Percentiles rank a stretch among this genome's conserved stretches.
Evolutionary conservation across 2,113 vertebrate species (phyloP).

Genomic region (Alectura lathami): DNA sequence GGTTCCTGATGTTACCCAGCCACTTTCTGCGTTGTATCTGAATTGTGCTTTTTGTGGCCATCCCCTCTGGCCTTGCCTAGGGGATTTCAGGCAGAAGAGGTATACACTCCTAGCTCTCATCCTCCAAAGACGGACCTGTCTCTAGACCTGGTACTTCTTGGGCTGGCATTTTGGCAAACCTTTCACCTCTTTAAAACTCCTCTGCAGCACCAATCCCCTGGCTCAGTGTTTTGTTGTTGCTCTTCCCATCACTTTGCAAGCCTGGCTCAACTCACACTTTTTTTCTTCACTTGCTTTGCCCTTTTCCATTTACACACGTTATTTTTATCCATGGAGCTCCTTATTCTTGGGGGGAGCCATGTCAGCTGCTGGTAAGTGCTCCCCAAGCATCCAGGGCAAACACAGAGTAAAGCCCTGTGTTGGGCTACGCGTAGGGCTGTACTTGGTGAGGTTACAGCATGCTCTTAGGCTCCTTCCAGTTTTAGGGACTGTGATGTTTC

Average conservation of each 20-base stretch:
- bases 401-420: background rate
- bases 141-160: background rate
- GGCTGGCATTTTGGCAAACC: background rate
- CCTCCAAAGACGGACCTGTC: background rate
- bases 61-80: background rate
- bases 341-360: background rate
- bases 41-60: background rate
- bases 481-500: background rate
- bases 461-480: background rate
- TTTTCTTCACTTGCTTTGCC: background rate
- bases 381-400: background rate
- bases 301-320: slow-evolving; percentile 5
- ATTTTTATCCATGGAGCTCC: background rate
- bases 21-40: background rate
- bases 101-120: rapidly evolving
- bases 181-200: background rate
- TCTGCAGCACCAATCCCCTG: background rate
- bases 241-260: background rate
- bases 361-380: background rate
- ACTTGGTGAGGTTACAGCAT: background rate
- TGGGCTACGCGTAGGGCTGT: rapidly evolving
- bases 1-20: background rate
- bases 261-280: background rate
- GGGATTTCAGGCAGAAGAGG: background rate
- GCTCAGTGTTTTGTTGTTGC: background rate